Evolutionary conservation across 2,888 invertebrate species (phyloP), one percentile per base, ranked within the genome.

Genomic region (Trissolcus brochymenae): DNA sequence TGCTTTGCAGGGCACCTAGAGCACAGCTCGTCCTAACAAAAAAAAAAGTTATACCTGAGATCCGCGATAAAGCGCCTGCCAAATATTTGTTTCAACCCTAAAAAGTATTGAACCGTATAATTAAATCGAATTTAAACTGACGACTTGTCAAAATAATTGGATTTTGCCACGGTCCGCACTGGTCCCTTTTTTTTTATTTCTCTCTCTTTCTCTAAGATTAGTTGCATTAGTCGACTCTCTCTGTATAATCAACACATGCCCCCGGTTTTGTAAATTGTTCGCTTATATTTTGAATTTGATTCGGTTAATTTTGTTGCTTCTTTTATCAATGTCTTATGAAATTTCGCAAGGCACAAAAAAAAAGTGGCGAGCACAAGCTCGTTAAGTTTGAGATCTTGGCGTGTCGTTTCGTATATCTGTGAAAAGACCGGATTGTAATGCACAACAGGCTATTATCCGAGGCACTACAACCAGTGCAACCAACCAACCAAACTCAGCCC

Each of bases 401-500:
- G 53, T 67, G 72, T 67, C 59, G 72, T 72, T 68, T 57, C 54
- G 55, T 54, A 46, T 46, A 65, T 68, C 65, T 54, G 46, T 46
- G 67, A 55, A 35, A 35, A 70, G 61, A 74, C 70, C 53, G 71
- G 67, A 72, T 64, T 57, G 62, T 54, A 68, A 59, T 51, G 67
- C 79, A 80, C 79, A 79, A 81, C 66, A 77, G 81, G 78, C 82
- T 80, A 82, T 83, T 83, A 83, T 80, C 79, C 79, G 80, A 11
- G 17, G 75, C 79, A 79, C 81, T 79, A 62, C 81, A 66, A 80
- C 79, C 82, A 51, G 55, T 46, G 64, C 75, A 49, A 21, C 67
- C 54, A 57, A 72, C 59, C 71, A 55, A 62, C 62, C 62, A 62
- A 70, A 68, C 75, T 67, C 46, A 81, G 83, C 82, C 82, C 77